Conservation (phyloP, 2,888 invertebrate genomes). For the Ephialtes manifestator region DNA sequence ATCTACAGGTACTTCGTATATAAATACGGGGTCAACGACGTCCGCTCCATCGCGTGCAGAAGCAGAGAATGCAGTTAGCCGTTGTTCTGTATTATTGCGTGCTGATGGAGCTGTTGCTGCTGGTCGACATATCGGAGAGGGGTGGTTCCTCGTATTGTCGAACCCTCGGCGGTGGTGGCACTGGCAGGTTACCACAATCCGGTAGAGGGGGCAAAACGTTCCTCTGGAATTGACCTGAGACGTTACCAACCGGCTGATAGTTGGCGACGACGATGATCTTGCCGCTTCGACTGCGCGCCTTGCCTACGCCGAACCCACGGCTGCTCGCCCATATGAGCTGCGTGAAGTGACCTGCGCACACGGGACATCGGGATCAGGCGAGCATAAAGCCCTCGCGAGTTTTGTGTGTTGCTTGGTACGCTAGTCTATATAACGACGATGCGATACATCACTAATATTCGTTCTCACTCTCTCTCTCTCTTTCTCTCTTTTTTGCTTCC, state of each 20-base stretch:
- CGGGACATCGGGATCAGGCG: constrained; percentile 69
- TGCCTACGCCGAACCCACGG: constrained; percentile 93
- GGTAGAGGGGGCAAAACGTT: constrained; percentile 93
- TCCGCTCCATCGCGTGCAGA: constrained; percentile 78
- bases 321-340: constrained; percentile 94
- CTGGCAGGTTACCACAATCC: constrained; percentile 87
- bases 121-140: constrained; percentile 75
- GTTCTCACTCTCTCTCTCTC: background rate
- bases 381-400: constrained; percentile 60
- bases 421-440: background rate
- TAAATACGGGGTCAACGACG: constrained; percentile 69
- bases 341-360: constrained; percentile 92
- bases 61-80: constrained; percentile 81
- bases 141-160: constrained; percentile 71
- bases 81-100: constrained; percentile 81
- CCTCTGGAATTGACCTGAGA: constrained; percentile 90
- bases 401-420: background rate
- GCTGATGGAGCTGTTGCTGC: constrained; percentile 77
- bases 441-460: background rate
- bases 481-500: background rate
- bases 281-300: constrained; percentile 92
- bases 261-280: constrained; percentile 94
- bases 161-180: constrained; percentile 79
- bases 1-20: constrained; percentile 34
- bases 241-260: constrained; percentile 93